phyloP scores from a whole-genome alignment of 2,797 vertebrate genomes.

The Chrysocyon brachyurus region DNA sequence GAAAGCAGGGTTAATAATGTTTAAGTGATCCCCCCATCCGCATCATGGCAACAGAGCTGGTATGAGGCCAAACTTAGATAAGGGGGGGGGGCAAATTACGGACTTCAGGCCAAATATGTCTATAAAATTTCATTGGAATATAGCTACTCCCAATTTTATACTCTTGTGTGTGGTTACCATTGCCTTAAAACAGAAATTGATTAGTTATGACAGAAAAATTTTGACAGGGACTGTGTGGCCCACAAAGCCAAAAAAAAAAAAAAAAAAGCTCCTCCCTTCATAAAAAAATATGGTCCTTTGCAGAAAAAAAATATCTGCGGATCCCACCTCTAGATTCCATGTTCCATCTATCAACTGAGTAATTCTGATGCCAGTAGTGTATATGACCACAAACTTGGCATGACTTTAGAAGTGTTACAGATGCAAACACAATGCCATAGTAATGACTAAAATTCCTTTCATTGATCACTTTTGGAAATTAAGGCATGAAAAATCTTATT shows the following conservation, averaged over 20 bases:
- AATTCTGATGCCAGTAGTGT: neutral
- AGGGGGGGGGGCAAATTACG: neutral
- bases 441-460: neutral
- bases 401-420: neutral
- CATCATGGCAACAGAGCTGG: neutral
- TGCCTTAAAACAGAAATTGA: neutral
- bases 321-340: neutral
- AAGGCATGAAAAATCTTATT: constrained; percentile 30
- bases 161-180: neutral
- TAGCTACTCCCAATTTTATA: neutral
- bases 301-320: neutral
- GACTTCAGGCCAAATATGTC: neutral
- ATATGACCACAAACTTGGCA: neutral
- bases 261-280: neutral
- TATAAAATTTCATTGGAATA: neutral
- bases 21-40: neutral
- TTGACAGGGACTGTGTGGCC: neutral
- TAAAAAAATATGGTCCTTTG: neutral
- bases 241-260: neutral
- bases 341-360: neutral
- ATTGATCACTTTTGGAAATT: neutral
- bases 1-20: neutral
- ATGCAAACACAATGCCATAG: neutral
- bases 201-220: neutral
- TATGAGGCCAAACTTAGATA: neutral